Evolutionary conservation across 2,888 invertebrate species (phyloP).

Genomic region (Drosophila mimetica): DNA sequence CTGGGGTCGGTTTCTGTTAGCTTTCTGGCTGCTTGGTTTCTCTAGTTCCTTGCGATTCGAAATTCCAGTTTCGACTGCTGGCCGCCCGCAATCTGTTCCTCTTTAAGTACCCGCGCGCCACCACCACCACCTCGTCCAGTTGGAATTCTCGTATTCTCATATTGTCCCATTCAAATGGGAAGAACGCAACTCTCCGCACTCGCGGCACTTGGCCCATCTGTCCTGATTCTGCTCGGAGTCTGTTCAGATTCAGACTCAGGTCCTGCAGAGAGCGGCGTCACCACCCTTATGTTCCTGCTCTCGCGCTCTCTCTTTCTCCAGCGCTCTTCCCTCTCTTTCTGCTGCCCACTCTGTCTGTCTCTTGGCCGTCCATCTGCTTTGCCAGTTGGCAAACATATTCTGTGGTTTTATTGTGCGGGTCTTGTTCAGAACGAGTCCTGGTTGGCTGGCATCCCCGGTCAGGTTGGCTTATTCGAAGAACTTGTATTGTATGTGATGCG

Average conservation of each 20-base stretch:
- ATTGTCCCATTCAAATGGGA: slow-evolving; percentile 82
- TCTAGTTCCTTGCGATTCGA: slow-evolving; percentile 69
- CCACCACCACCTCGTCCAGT: slow-evolving; percentile 73
- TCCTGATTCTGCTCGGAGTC: slow-evolving; percentile 76
- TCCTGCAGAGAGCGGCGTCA: slow-evolving; percentile 57
- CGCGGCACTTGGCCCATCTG: slow-evolving; percentile 82
- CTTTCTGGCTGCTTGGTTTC: not conserved
- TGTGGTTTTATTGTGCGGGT: slow-evolving; percentile 81
- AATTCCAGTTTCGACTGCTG: slow-evolving; percentile 83
- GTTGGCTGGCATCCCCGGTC: slow-evolving; percentile 70
- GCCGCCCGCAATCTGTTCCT: slow-evolving; percentile 84
- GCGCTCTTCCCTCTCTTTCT: slow-evolving; percentile 26
- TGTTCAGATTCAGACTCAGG: slow-evolving; percentile 45
- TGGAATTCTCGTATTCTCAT: slow-evolving; percentile 73
- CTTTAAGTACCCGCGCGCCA: slow-evolving; percentile 82
- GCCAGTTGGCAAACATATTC: slow-evolving; percentile 84
- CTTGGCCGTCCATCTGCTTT: slow-evolving; percentile 81
- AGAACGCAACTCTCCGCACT: slow-evolving; percentile 45
- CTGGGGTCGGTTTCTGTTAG: slow-evolving; percentile 3
- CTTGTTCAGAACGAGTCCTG: slow-evolving; percentile 69
- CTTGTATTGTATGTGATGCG: slow-evolving; percentile 5
- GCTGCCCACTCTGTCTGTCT: slow-evolving; percentile 28
- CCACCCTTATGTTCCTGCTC: slow-evolving; percentile 75
- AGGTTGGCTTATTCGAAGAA: slow-evolving; percentile 63
- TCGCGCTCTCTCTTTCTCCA: slow-evolving; percentile 9